phyloP scores from a whole-genome alignment of 1,140 invertebrate species.

The Philopotamus ludificatus region DNA sequence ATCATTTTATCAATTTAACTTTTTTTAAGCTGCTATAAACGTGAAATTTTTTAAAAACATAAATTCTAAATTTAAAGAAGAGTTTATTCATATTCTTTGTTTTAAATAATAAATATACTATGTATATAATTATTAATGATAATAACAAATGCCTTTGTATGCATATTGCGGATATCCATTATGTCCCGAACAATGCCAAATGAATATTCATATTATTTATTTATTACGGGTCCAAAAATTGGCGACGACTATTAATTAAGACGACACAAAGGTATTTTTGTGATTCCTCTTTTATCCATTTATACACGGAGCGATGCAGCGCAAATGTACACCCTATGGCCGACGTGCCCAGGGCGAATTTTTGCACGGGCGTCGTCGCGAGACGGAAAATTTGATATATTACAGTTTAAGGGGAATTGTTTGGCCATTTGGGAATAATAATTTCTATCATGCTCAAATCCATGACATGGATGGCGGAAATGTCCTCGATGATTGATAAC shows the following conservation, averaged over 20 bases:
- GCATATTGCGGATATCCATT: too few species aligned
- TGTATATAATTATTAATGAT: too few species aligned
- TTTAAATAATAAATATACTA: too few species aligned
- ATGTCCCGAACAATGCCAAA: too few species aligned
- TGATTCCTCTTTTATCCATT: background rate
- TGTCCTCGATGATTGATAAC: constrained; percentile 38
- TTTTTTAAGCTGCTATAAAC: too few species aligned
- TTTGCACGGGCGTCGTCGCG: background rate
- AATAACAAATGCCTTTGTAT: too few species aligned
- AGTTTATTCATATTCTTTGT: too few species aligned
- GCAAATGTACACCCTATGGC: background rate
- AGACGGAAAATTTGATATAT: constrained; percentile 35
- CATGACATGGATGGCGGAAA: constrained; percentile 30
- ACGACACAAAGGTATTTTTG: background rate
- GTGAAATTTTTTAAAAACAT: too few species aligned
- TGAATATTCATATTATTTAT: too few species aligned
- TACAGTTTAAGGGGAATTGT: constrained; percentile 39
- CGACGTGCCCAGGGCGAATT: constrained; percentile 1
- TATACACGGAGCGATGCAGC: background rate
- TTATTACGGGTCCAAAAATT: too few species aligned
- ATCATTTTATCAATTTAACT: too few species aligned
- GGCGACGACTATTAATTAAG: background rate
- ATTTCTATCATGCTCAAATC: constrained; percentile 24
- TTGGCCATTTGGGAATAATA: constrained; percentile 37
- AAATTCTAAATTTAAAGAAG: too few species aligned